Conservation (phyloP, 2,888 invertebrate genomes). For the Clistopyga incitator region DNA sequence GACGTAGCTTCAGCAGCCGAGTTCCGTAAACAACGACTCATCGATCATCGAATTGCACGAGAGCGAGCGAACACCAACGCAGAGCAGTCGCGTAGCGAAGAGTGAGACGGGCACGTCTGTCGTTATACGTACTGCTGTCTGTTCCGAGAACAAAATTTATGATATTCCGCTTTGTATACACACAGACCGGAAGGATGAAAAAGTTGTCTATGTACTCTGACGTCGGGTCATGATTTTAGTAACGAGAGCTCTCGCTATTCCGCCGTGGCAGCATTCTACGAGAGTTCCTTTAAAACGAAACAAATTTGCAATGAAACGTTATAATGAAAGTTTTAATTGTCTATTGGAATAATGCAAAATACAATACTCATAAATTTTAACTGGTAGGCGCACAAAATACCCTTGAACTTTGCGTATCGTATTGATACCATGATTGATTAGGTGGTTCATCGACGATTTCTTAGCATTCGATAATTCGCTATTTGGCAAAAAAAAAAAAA, state of each 20-base stretch:
- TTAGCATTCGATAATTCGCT: too few species aligned
- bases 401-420: too few species aligned
- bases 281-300: constrained; percentile 31
- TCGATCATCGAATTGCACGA: constrained; percentile 74
- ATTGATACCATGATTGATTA: background rate
- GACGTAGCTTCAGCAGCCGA: constrained; percentile 10
- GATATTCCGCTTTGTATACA: constrained; percentile 31
- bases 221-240: constrained; percentile 8
- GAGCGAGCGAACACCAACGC: constrained; percentile 37
- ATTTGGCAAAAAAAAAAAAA: too few species aligned
- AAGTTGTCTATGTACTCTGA: constrained; percentile 23
- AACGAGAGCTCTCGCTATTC: background rate
- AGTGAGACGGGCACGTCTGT: constrained; percentile 29
- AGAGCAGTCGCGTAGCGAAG: constrained; percentile 7
- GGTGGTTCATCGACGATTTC: too few species aligned
- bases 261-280: background rate
- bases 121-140: constrained; percentile 48
- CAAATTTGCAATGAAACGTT: constrained; percentile 6
- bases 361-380: too few species aligned
- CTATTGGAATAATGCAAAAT: too few species aligned
- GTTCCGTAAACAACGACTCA: constrained; percentile 74
- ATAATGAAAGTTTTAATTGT: background rate
- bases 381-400: too few species aligned
- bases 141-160: constrained; percentile 46
- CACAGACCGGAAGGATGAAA: constrained; percentile 11